Base-by-base conservation (phyloP, 2,888 invertebrate genomes). In the Drosophila putrida region DNA sequence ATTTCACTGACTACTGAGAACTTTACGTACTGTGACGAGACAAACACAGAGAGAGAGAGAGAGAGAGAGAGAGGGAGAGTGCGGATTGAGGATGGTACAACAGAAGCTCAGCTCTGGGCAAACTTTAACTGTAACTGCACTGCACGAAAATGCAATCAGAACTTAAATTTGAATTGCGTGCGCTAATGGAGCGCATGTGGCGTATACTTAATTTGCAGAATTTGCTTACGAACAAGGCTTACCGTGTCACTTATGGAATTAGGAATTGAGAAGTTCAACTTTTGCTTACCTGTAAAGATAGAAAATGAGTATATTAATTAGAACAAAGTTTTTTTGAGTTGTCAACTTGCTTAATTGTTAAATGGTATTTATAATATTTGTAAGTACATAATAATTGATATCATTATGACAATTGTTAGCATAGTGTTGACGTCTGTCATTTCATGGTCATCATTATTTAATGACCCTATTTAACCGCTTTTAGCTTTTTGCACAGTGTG, bases 1-100 rank as follows among this genome's bases (percentile, higher is more conserved):
- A 85, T 85, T 85, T 88, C 85, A 88, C 83, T 78, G 87, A 86
- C 87, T 88, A 80, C 88, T 88, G 88, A 88, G 86, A 84, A 88
- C 73, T 84, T 84, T 84, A 88, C 88, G 85, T 87, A 88, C 88
- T 83, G 88, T 85, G 88, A 82, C 85, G 79, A 50, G 51, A 25
- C 61, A 55, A 51, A 31, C 15, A 33, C 8, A 41, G 9, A 60
- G 10, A 27, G 35, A 25, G 9, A 33, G 13, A 28, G 27, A 38
- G 35, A 36, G 11, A 36, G 35, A 35, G 50, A 36, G 38, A 15
- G 15, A n/a, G 10, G 1, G 39, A 35, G 25, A 39, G 25, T 25
- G 10, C 2, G 36, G 4, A 49, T 28, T 49, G 33, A 27, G 43
- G 6, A 11, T 11, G 41, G 10, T 5, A 41, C 13, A 49, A 20